phyloP scores from a whole-genome alignment of 2,113 vertebrate species.

The Istiophorus platypterus region DNA sequence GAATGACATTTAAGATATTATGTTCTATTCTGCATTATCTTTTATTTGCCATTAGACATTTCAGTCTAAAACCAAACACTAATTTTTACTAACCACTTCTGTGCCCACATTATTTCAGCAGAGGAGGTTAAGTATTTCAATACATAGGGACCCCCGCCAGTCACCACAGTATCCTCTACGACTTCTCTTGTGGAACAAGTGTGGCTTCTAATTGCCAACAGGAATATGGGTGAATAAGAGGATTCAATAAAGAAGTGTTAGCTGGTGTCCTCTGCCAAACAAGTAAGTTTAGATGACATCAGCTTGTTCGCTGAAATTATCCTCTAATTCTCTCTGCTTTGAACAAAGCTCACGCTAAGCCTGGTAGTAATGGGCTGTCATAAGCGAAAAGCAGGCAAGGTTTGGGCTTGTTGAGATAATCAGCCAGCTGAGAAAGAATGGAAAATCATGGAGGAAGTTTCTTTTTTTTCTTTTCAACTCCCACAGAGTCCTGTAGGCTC shows the following conservation, averaged over 20 bases:
- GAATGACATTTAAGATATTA: too few species aligned
- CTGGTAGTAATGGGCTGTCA: constrained; percentile 54
- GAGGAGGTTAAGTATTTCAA: constrained; percentile 6
- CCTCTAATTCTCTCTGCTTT: constrained; percentile 55
- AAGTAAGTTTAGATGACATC: constrained; percentile 62
- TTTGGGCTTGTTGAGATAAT: constrained; percentile 57
- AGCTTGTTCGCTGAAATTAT: constrained; percentile 66
- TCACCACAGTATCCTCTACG: constrained; percentile 32
- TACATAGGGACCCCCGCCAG: constrained; percentile 23
- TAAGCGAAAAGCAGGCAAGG: constrained; percentile 29
- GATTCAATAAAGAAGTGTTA: constrained; percentile 33
- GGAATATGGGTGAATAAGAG: constrained; percentile 35
- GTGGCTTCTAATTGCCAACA: constrained; percentile 54
- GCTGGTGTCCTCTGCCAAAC: constrained; percentile 38
- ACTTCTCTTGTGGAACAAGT: constrained; percentile 34
- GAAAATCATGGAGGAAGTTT: constrained; percentile 27
- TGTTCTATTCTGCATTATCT: too few species aligned
- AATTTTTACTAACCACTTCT: constrained; percentile 17
- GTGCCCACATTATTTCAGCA: constrained; percentile 22
- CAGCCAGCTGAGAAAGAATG: constrained; percentile 43
- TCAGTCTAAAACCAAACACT: constrained; percentile 12
- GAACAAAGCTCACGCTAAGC: constrained; percentile 51
- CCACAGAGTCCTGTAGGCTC: background rate
- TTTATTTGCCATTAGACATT: constrained; percentile 33
- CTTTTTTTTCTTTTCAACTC: constrained; percentile 10